Conservation (phyloP, 2,113 vertebrate genomes). For the Rhynchopsitta pachyrhyncha region DNA sequence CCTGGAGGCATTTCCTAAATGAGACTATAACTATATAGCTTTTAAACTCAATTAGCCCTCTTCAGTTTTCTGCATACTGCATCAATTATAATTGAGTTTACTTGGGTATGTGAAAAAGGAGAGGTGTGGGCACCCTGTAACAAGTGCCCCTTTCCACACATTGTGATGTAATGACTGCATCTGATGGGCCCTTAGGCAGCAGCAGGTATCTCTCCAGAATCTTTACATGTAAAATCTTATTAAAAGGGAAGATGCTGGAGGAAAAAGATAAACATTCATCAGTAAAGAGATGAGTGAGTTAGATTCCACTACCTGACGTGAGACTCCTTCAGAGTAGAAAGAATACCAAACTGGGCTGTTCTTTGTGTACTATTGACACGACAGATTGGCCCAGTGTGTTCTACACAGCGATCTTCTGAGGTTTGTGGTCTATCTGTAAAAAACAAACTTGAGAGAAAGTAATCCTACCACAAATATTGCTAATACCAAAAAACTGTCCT, state of each 20-base stretch:
- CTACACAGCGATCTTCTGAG: neutral
- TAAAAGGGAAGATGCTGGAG: neutral
- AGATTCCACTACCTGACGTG: neutral
- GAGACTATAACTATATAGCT: neutral
- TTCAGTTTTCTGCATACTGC: neutral
- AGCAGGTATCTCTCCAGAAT: neutral
- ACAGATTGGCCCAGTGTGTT: neutral
- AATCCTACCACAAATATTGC: neutral
- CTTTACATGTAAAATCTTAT: neutral
- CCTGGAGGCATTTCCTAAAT: slow-evolving; percentile 1
- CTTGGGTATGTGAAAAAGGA: neutral
- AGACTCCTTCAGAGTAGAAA: neutral
- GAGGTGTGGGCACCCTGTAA: neutral
- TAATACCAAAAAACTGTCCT: neutral
- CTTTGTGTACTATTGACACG: neutral
- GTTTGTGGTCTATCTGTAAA: neutral
- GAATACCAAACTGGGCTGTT: neutral
- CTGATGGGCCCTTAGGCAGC: neutral
- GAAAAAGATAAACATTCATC: neutral
- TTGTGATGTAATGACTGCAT: fast-evolving
- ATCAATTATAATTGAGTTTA: neutral
- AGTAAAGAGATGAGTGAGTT: neutral
- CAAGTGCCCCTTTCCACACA: neutral
- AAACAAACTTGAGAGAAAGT: neutral
- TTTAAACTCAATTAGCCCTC: neutral